phyloP scores from a whole-genome alignment of 2,888 invertebrate species.

The Ypsolopha scabrella region DNA sequence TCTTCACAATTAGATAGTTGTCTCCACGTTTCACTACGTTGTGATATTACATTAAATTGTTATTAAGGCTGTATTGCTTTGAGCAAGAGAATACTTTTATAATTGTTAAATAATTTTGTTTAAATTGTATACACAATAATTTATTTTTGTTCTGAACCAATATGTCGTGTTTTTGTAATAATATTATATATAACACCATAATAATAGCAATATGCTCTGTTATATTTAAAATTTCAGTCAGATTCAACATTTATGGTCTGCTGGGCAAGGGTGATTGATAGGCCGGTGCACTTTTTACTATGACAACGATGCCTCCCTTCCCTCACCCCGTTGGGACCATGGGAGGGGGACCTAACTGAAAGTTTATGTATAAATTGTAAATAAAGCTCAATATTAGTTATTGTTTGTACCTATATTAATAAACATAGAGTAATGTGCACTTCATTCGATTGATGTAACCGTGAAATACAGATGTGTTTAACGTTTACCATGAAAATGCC shows the following conservation, averaged over 20 bases:
- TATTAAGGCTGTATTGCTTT: conserved; percentile 1
- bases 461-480: not conserved
- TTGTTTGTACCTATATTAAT: not conserved
- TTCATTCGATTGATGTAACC: not conserved
- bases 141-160: not conserved
- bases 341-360: no score
- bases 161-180: not conserved
- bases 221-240: no score
- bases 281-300: no score
- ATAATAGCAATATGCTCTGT: not conserved
- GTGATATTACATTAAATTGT: conserved; percentile 1
- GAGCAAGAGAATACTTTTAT: not conserved
- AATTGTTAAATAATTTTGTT: not conserved
- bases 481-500: conserved; percentile 7
- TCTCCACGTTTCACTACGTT: not conserved
- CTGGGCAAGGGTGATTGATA: no score
- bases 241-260: no score
- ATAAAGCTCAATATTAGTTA: conserved; percentile 5
- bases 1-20: conserved; percentile 28
- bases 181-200: not conserved
- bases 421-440: not conserved
- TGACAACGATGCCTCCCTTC: no score
- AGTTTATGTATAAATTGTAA: not conserved
- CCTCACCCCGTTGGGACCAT: not conserved
- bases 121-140: not conserved